Evolutionary conservation across 2,797 vertebrate species (phyloP), one percentile per base, ranked within the genome.

Genomic region (Xyrichtys novacula): DNA sequence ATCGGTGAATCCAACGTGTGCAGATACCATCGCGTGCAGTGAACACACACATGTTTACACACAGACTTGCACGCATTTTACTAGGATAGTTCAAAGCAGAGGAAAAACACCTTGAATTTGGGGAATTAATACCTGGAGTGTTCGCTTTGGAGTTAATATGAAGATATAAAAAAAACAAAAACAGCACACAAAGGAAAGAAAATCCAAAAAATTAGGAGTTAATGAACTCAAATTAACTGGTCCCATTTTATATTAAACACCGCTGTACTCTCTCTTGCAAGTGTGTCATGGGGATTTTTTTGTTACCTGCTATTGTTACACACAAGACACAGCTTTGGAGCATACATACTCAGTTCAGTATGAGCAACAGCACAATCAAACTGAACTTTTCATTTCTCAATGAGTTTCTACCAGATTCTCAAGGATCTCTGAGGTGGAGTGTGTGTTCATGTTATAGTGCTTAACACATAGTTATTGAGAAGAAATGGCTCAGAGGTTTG

Each of bases 1-100:
- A 63, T 62, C 54, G 57, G 34, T 67, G 57, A 75, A 76, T 55
- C 74, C 55, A 65, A 42, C 19, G 16, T 40, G 47, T 65, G 38
- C 58, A 76, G 78, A 89, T 83, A 63, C 10, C 54, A 85, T 81
- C 75, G 2, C 15, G 49, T 19, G 40, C 3, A 59, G 25, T 50
- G 76, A 74, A 87, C 46, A 83, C 34, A 63, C 32, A 43, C n/a
- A 47, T 17, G 19, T 42, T 34, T 15, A 52, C 8, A 19, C 10
- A 6, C 44, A 61, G 34, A 46, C 62, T 39, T 22, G 16, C 69
- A 63, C 69, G 56, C 11, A 25, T 55, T 65, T 70, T 36, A 61
- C 52, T 19, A 46, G 53, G 22, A 61, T 10, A 52, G 61, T 76
- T 80, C 60, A 86, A 79, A 81, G 73, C 0, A 0, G 1, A 0